Evolutionary conservation across 2,888 invertebrate genomes (phyloP).

Genomic region (Diloba caeruleocephala): DNA sequence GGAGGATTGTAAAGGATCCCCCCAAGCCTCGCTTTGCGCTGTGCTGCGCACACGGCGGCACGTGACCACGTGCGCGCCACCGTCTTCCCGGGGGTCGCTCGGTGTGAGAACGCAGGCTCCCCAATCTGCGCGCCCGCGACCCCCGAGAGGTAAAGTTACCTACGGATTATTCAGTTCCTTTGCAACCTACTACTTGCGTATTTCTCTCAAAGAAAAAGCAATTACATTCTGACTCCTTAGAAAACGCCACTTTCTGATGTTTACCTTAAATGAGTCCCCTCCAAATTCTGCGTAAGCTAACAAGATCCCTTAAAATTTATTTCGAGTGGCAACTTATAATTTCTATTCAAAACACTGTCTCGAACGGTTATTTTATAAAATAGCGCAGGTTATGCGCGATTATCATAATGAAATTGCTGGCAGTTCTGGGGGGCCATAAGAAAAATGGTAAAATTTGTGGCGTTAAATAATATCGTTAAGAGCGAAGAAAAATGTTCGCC

Average conservation of each 20-base stretch:
- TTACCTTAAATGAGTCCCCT: constrained; percentile 53
- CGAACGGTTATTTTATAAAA: constrained; percentile 66
- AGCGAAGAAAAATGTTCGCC: constrained; percentile 81
- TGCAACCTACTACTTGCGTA: neutral
- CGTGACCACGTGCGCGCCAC: no score
- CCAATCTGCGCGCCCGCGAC: no score
- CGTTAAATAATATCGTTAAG: constrained; percentile 88
- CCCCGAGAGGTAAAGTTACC: constrained; percentile 26
- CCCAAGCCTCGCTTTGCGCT: no score
- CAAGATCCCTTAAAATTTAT: constrained; percentile 55
- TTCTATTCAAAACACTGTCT: constrained; percentile 62
- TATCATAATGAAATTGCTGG: constrained; percentile 87
- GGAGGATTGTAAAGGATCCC: no score
- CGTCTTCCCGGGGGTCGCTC: no score
- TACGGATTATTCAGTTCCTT: constrained; percentile 20
- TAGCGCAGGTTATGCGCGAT: constrained; percentile 78
- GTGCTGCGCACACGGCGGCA: no score
- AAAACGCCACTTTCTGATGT: constrained; percentile 41
- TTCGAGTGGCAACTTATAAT: constrained; percentile 57
- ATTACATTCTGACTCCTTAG: constrained; percentile 51
- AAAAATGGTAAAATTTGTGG: constrained; percentile 87
- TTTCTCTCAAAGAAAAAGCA: constrained; percentile 32
- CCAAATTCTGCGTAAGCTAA: constrained; percentile 41
- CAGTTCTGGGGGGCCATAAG: constrained; percentile 74
- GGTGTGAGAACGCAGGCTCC: no score